A percentile compares a stretch with the other conserved stretches of the same genome.
phyloP scores from a whole-genome alignment of 2,113 vertebrate genomes.

The Pipra filicauda region DNA sequence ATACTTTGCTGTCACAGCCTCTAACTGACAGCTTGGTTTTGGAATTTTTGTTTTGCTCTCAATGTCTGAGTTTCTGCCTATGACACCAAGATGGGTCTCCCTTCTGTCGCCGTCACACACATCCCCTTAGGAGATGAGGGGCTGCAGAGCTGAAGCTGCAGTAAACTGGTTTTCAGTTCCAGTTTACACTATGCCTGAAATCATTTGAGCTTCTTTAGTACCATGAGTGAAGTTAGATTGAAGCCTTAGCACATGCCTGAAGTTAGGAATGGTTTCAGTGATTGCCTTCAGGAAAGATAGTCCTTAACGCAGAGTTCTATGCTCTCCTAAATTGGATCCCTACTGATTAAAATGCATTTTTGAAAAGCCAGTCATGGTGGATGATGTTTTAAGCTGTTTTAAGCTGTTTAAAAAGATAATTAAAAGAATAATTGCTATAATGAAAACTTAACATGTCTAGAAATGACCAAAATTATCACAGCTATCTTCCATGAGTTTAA shows the following conservation, averaged over 20 bases:
- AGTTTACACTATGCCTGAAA: background rate
- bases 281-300: background rate
- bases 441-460: background rate
- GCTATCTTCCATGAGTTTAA: slow-evolving; percentile 48
- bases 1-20: background rate
- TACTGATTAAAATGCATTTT: slow-evolving; percentile 10
- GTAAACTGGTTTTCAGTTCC: background rate
- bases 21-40: background rate
- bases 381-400: slow-evolving; percentile 13
- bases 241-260: background rate
- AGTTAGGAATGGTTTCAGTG: background rate
- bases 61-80: background rate
- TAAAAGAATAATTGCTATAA: slow-evolving; percentile 26
- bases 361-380: background rate
- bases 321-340: background rate
- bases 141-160: background rate
- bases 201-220: background rate
- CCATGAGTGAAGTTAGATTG: background rate
- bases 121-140: background rate
- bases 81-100: background rate
- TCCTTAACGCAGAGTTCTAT: background rate
- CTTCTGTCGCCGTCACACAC: background rate
- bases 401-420: slow-evolving; percentile 4
- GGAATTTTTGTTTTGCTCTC: background rate
- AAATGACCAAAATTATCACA: slow-evolving; percentile 10